A percentile compares a stretch with the other conserved stretches of the same genome.
phyloP scores from a whole-genome alignment of 2,888 invertebrate genomes.

The Megamerina dolium region DNA sequence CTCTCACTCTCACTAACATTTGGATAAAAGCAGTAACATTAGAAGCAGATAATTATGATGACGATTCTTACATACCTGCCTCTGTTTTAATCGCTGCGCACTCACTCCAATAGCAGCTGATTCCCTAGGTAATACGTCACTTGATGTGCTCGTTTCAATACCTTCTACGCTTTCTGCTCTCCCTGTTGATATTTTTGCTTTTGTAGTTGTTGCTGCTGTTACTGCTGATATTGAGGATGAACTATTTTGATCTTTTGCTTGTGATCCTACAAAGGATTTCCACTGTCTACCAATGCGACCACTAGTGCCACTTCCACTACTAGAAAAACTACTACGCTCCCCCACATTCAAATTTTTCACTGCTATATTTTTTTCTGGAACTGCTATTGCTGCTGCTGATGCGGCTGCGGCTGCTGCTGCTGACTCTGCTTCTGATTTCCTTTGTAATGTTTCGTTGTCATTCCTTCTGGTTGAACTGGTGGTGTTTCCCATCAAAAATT shows the following conservation, averaged over 20 bases:
- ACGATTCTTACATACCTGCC: too few species aligned
- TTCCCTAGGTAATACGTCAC: too few species aligned
- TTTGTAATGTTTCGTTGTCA: slow-evolving; percentile 16
- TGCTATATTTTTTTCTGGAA: slow-evolving; percentile 1
- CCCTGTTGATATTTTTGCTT: not conserved
- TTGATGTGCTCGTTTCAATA: too few species aligned
- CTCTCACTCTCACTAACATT: too few species aligned
- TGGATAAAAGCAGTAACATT: too few species aligned
- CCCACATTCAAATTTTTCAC: slow-evolving; percentile 8
- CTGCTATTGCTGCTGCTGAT: slow-evolving; percentile 6
- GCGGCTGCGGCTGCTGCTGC: slow-evolving; percentile 6
- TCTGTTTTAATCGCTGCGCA: slow-evolving; percentile 23
- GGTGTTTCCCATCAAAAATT: slow-evolving; percentile 32
- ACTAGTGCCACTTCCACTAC: too few species aligned
- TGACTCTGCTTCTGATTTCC: not conserved
- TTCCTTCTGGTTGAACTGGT: slow-evolving; percentile 21
- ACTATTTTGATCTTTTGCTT: slow-evolving; percentile 16
- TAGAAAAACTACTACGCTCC: too few species aligned
- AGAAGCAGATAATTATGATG: too few species aligned
- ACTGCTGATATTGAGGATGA: too few species aligned
- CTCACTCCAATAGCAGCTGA: slow-evolving; percentile 16
- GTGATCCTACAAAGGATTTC: too few species aligned
- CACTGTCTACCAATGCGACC: too few species aligned
- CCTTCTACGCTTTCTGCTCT: slow-evolving; percentile 15
- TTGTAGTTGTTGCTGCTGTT: slow-evolving; percentile 14